Percentiles rank a stretch among this genome's conserved stretches.
Evolutionary conservation across 2,888 invertebrate species (phyloP).

Genomic region (Nycteola revayana): DNA sequence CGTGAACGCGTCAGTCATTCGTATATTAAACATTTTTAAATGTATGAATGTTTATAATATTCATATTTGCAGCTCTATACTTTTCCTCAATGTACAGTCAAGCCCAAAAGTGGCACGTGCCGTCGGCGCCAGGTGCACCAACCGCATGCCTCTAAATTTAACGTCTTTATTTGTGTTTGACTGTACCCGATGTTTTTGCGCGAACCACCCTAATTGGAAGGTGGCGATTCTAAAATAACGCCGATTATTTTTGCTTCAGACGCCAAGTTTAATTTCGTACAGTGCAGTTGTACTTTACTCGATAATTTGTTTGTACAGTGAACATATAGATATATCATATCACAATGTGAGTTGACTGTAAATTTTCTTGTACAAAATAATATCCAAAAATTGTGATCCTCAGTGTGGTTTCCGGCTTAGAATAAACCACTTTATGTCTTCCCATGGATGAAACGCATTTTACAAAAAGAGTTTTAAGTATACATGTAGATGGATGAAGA

Average conservation of each 20-base stretch:
- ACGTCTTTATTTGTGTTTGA: slow-evolving; percentile 78
- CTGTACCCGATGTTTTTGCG: slow-evolving; percentile 52
- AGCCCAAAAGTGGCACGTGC: slow-evolving; percentile 55
- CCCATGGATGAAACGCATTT: too few species aligned
- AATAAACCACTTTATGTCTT: too few species aligned
- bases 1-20: too few species aligned
- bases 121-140: slow-evolving; percentile 69
- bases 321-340: too few species aligned
- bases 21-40: too few species aligned
- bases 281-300: slow-evolving; percentile 2
- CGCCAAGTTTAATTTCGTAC: slow-evolving; percentile 1
- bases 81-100: slow-evolving; percentile 56
- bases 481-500: too few species aligned
- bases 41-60: too few species aligned
- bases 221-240: slow-evolving; percentile 60
- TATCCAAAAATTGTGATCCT: too few species aligned
- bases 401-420: too few species aligned
- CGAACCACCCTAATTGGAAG: slow-evolving; percentile 57
- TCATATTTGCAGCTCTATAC: slow-evolving; percentile 35
- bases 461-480: too few species aligned
- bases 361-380: too few species aligned
- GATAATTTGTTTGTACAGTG: slow-evolving; percentile 25
- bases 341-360: too few species aligned
- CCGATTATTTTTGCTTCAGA: slow-evolving; percentile 39
- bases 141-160: slow-evolving; percentile 79